Evolutionary conservation across 2,797 vertebrate species (phyloP), one percentile per base, ranked within the genome.

Genomic region (Siniperca obscura): DNA sequence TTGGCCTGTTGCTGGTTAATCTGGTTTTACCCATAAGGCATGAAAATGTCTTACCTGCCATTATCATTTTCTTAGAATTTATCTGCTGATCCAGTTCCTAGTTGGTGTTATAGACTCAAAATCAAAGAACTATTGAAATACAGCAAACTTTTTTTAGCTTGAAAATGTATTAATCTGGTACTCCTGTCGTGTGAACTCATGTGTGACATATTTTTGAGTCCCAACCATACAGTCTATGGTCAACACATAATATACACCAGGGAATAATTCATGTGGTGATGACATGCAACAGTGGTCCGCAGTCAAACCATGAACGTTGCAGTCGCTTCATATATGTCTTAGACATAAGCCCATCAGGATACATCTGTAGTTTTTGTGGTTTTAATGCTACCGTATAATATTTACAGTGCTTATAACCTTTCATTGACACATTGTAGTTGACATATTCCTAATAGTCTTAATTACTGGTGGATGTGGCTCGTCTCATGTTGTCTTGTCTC

Each of bases 271-370:
- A 34, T 46, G 2, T 6, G 4, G 8, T 11, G 42, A 46, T 5
- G 36, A 70, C 36, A 59, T 10, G 14, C 13, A 25, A 17, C 62
- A 27, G 7, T 25, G 13, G n/a, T 65, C 5, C 5, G 1, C 8
- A 36, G 17, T 34, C 46, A 8, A 36, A 52, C 7, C 11, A 14
- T 52, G n/a, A 74, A 64, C 0, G 19, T 34, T 0, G 4, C 13
- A 17, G 19, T 46, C 13, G 4, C 21, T 56, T 34, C 25, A 57
- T 38, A 5, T 44, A 46, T 46, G 52, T 38, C 22, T 50, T 50
- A 27, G 1, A 62, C 3, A 17, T 36, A 42, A 16, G n/a, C 0
- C 2, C n/a, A 56, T 11, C 42, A 38, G 17, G 12, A 68, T 12
- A 56, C 21, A 34, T 50, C 10, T 75, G 0, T 0, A 46, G 60